Evolutionary conservation across 2,888 invertebrate genomes (phyloP), one percentile per base, ranked within the genome.

Genomic region (Aromia moschata): DNA sequence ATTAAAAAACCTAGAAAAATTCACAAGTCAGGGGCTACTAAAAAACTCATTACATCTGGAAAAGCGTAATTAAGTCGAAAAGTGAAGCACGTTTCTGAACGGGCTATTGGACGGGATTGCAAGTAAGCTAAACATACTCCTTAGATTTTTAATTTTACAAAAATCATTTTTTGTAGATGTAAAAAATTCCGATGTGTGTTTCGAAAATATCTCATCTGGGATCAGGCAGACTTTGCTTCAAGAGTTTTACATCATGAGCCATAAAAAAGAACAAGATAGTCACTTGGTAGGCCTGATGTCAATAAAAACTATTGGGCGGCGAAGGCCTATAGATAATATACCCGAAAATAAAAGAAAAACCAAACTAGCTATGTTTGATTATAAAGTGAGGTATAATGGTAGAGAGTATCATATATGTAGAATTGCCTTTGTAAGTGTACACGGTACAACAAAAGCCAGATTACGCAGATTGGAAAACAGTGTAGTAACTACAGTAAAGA

Each of bases 291-390:
- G 33, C 11, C 33, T 33, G 33, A 33, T 33, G n/a, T 33, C 33
- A 33, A 33, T 33, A 11, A 33, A 33, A 33, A 33, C n/a, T 33
- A 33, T 33, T 33, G 33, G 33, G 33, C 33, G 33, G 33, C 33
- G 33, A 33, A 33, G 33, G 33, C 33, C 33, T 33, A 33, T 5
- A 33, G 5, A 33, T 33, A 33, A 33, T 33, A 11, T 33, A 33
- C 33, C 33, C 33, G 33, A 33, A 33, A 33, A 33, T 33, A 33
- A 33, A 33, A 33, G 33, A 33, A 33, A 33, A 33, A 33, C 33
- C 33, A 33, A 33, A 33, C 33, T 11, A 11, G 33, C 33, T 33
- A 44, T 25, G 25, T 25, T 44, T 44, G 44, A 44, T 14, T 44
- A 44, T 30, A 44, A 25, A 30, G 1, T 44, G 5, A 17, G 44